These are phyloP conservation scores for Anas platyrhynchos DNA, from an alignment of 2,113 vertebrate genomes.

Conservation along the genomic window DNA sequence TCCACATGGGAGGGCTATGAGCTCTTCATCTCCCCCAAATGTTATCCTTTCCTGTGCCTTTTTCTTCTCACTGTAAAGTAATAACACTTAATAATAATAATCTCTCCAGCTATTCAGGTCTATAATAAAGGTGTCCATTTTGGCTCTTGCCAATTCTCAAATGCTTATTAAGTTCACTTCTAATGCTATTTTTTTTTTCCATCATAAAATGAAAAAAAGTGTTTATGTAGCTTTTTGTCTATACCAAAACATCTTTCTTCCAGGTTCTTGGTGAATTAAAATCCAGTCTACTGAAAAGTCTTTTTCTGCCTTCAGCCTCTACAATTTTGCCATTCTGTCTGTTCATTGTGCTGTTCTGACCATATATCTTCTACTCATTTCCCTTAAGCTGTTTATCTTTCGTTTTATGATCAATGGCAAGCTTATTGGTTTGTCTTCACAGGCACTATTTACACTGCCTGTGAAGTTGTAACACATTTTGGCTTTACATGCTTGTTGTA, in stretches of 20 bases:
- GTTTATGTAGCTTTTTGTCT: background rate
- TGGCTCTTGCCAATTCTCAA: background rate
- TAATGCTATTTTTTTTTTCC: background rate
- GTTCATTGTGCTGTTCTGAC: background rate
- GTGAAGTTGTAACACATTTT: background rate
- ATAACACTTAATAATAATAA: background rate
- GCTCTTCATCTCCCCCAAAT: background rate
- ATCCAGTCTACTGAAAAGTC: background rate
- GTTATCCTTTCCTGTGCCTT: background rate
- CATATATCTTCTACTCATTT: background rate
- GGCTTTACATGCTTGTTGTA: conserved; percentile 2
- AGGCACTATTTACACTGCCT: background rate
- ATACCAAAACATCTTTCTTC: background rate
- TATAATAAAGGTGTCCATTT: background rate
- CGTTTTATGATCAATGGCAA: background rate
- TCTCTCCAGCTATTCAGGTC: background rate
- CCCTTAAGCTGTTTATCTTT: background rate
- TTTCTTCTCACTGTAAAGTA: background rate
- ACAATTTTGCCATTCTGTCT: background rate
- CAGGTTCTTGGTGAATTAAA: background rate
- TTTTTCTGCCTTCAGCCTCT: background rate
- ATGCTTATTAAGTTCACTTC: background rate
- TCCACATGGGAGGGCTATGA: background rate
- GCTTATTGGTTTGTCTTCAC: background rate
- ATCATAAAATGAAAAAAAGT: background rate